Evolutionary conservation across 2,888 invertebrate species (phyloP), one percentile per base, ranked within the genome.

Genomic region (Scrobipalpa atriplicella): DNA sequence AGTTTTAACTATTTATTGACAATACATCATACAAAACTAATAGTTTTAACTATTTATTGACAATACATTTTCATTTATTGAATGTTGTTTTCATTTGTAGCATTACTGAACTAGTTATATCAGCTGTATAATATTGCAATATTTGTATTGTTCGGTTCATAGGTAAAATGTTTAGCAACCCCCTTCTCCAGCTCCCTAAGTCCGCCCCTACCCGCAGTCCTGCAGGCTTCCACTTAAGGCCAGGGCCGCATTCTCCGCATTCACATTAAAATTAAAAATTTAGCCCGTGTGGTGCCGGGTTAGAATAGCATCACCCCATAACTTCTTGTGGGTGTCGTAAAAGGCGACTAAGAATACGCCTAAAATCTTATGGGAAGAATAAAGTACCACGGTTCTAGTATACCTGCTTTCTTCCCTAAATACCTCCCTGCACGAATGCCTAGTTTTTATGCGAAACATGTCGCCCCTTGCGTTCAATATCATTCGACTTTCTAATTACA

Each of bases 211-310:
- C 36, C 38, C 16, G 38, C 36, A 58, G 38, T 58, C 58, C 58
- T 58, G 38, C 58, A 58, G 58, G 58, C 38, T 10, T 58, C 58
- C 58, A 36, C 56, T 58, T 58, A 68, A 36, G 62, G 60, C 21
- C 58, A 58, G 58, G 54, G 66, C 66, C 36, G 66, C 71, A 69
- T 71, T 66, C 69, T 68, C 54, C 63, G n/a, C 65, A 65, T 69
- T 67, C n/a, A n/a, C n/a, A n/a, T n/a, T n/a, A n/a, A n/a, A n/a
- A n/a, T n/a, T n/a, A n/a, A n/a, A n/a, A n/a, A n/a, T n/a, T n/a
- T n/a, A n/a, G n/a, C n/a, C n/a, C n/a, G n/a, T n/a, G n/a, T n/a
- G n/a, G n/a, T n/a, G n/a, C n/a, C n/a, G n/a, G n/a, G n/a, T n/a
- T n/a, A n/a, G n/a, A n/a, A n/a, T n/a, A n/a, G n/a, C n/a, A n/a